A percentile compares a stretch with the other conserved stretches of the same genome.
phyloP scores from a whole-genome alignment of 2,113 vertebrate species.

The Semicossyphus pulcher region DNA sequence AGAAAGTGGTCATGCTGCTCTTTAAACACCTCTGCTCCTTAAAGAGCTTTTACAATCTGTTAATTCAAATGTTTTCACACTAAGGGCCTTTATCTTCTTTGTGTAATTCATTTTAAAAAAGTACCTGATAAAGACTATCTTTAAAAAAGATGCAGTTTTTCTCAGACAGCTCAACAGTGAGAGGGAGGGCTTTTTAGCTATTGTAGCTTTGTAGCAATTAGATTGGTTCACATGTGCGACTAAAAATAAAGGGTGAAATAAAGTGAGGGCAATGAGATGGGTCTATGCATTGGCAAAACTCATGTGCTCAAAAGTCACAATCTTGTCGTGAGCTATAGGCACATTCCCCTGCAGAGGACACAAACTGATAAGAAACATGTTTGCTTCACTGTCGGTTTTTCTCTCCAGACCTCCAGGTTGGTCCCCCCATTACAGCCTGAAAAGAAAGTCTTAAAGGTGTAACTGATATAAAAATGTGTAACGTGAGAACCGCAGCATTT shows the following conservation, averaged over 20 bases:
- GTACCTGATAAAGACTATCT: slow-evolving; percentile 6
- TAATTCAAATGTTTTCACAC: slow-evolving; percentile 16
- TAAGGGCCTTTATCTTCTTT: background rate
- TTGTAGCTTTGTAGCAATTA: background rate
- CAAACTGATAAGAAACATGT: slow-evolving; percentile 19
- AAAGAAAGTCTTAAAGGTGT: background rate
- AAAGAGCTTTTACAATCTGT: slow-evolving; percentile 15
- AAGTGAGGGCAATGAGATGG: background rate
- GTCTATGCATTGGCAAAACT: background rate
- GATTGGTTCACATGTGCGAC: background rate
- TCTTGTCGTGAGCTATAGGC: background rate
- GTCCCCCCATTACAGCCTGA: background rate
- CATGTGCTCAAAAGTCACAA: background rate
- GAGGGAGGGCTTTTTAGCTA: background rate
- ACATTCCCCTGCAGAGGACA: slow-evolving; percentile 5
- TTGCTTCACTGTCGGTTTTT: slow-evolving; percentile 1
- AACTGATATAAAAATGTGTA: slow-evolving; percentile 12
- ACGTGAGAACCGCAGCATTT: background rate
- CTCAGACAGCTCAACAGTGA: too few relatives aligned
- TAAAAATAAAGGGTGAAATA: background rate
- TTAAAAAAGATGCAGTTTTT: slow-evolving; percentile 1
- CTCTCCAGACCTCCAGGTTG: slow-evolving; percentile 2
- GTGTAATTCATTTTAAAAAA: slow-evolving; percentile 24
- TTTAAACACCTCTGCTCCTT: slow-evolving; percentile 8
- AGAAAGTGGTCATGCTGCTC: slow-evolving; percentile 24